Percentiles rank a stretch among this genome's conserved stretches.
These are phyloP conservation scores for Megalopta genalis DNA, from an alignment of 1,140 invertebrate species.

Conservation along the genomic window DNA sequence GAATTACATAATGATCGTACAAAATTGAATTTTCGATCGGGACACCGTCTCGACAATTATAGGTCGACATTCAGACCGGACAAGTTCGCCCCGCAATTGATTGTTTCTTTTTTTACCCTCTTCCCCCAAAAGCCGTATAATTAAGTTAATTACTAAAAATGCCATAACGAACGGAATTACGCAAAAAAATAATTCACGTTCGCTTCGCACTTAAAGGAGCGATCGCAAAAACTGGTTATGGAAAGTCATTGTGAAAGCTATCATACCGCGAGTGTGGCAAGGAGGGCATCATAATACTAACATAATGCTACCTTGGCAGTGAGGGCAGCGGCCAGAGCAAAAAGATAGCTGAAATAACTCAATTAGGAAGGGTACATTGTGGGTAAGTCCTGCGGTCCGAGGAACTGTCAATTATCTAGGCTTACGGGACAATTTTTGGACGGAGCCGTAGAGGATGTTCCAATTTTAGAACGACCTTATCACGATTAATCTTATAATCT, in stretches of 20 bases:
- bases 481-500: background rate
- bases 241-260: constrained; percentile 35
- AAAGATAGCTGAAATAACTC: constrained; percentile 18
- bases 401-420: background rate
- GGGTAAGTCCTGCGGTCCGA: background rate
- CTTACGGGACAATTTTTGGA: background rate
- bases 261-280: constrained; percentile 21
- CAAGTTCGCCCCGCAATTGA: too few relatives aligned
- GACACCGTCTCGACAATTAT: too few relatives aligned
- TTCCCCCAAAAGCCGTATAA: constrained; percentile 7
- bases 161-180: constrained; percentile 10
- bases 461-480: background rate
- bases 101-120: background rate
- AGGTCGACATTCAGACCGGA: too few relatives aligned
- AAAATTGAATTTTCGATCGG: too few relatives aligned
- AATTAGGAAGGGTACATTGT: constrained; percentile 7
- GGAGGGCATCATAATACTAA: constrained; percentile 9
- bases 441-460: too few relatives aligned
- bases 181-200: constrained; percentile 5
- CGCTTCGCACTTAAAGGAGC: background rate
- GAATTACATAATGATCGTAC: too few relatives aligned
- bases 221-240: constrained; percentile 30
- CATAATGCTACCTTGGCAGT: constrained; percentile 2
- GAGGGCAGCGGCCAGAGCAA: background rate
- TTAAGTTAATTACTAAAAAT: constrained; percentile 38